Conservation (phyloP, 2,797 vertebrate species). For the Catharus ustulatus region DNA sequence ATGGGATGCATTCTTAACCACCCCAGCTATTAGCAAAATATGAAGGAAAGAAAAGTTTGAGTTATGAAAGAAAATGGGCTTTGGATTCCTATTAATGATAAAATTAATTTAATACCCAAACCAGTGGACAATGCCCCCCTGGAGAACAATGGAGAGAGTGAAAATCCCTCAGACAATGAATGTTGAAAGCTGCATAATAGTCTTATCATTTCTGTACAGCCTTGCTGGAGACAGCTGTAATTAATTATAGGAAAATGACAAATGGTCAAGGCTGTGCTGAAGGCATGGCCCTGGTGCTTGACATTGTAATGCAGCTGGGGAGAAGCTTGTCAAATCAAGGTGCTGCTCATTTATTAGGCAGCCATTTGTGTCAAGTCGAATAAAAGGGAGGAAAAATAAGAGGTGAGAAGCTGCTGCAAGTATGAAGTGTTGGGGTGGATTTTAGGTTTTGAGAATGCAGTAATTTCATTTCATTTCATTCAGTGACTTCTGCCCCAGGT, state of each 20-base stretch:
- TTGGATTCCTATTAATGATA: not conserved
- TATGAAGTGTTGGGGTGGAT: not conserved
- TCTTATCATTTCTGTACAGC: slow-evolving; percentile 38
- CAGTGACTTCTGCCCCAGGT: not conserved
- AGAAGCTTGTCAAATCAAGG: slow-evolving; percentile 56
- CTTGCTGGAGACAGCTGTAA: slow-evolving; percentile 47
- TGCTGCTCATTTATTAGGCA: slow-evolving; percentile 52
- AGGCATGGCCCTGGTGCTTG: slow-evolving; percentile 38
- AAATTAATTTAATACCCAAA: slow-evolving; percentile 5
- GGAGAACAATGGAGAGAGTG: not conserved
- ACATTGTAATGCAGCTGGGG: slow-evolving; percentile 28
- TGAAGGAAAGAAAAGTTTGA: not conserved
- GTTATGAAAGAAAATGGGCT: not conserved
- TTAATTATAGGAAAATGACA: slow-evolving; percentile 68
- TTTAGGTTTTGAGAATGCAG: not conserved
- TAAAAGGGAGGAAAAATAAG: not conserved
- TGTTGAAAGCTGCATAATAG: slow-evolving; percentile 26
- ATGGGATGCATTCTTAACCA: not conserved
- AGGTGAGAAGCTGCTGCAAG: not conserved
- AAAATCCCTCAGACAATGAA: slow-evolving; percentile 1
- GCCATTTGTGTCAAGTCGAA: not conserved
- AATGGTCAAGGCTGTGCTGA: slow-evolving; percentile 48
- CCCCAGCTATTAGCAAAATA: not conserved
- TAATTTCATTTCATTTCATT: not conserved
- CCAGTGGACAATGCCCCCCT: not conserved